phyloP scores from a whole-genome alignment of 2,888 invertebrate genomes.

The Drosophila multiciliata region DNA sequence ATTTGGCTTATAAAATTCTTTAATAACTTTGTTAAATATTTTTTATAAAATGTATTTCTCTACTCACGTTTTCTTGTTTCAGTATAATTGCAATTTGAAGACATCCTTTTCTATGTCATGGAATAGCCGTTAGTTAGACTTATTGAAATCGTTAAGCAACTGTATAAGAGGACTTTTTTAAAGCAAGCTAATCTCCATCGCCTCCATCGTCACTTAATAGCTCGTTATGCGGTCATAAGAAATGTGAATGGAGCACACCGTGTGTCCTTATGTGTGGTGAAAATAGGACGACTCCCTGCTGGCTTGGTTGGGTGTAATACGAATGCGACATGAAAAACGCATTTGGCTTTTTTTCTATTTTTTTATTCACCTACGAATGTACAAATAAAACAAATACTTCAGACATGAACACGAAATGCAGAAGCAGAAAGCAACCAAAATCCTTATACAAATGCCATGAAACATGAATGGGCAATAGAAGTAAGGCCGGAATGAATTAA shows the following conservation, averaged over 20 bases:
- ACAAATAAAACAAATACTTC: slow-evolving; percentile 24
- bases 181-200: slow-evolving; percentile 11
- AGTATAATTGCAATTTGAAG: slow-evolving; percentile 9
- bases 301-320: slow-evolving; percentile 28
- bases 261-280: slow-evolving; percentile 3
- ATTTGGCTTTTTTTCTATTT: slow-evolving; percentile 40
- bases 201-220: slow-evolving; percentile 35
- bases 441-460: slow-evolving; percentile 32
- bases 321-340: slow-evolving; percentile 67
- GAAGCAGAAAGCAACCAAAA: slow-evolving; percentile 23
- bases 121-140: slow-evolving; percentile 15
- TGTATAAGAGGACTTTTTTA: slow-evolving; percentile 7
- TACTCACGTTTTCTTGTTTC: not conserved
- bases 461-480: slow-evolving; percentile 12
- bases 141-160: slow-evolving; percentile 20
- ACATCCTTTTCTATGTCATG: not conserved
- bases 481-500: slow-evolving; percentile 50
- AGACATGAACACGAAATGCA: slow-evolving; percentile 3
- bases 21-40: not conserved
- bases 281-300: slow-evolving; percentile 11
- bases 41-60: not conserved
- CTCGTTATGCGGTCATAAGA: slow-evolving; percentile 50
- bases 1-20: not conserved
- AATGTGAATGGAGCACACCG: slow-evolving; percentile 12
- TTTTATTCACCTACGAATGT: slow-evolving; percentile 18